Conservation (phyloP, 2,113 vertebrate genomes). For the Sylvicapra grimmia region DNA sequence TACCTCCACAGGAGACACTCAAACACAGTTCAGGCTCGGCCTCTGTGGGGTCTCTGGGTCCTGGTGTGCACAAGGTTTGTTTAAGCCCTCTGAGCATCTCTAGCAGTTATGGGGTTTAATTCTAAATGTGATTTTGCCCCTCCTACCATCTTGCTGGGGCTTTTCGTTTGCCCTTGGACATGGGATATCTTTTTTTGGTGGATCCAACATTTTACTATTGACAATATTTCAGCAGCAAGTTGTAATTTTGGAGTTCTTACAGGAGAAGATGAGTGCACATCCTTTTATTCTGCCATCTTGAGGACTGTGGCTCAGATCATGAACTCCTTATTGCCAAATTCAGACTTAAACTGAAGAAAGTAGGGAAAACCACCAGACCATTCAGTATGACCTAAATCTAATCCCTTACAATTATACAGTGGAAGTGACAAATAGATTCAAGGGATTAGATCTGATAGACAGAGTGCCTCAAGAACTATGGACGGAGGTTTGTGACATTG, state of each 20-base stretch:
- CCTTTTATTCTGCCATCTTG: background rate
- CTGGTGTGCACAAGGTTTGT: background rate
- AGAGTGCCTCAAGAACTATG: background rate
- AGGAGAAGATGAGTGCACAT: background rate
- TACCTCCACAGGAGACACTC: background rate
- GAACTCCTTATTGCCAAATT: background rate
- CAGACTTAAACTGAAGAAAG: background rate
- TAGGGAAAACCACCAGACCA: background rate
- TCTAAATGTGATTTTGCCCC: background rate
- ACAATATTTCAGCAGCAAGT: background rate
- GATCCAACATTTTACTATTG: background rate
- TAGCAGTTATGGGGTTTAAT: background rate
- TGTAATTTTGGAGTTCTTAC: background rate
- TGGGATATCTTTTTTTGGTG: background rate
- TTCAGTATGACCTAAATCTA: background rate
- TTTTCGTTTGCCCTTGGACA: background rate
- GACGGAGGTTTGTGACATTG: fast-evolving
- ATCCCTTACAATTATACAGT: background rate
- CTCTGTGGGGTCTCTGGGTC: background rate
- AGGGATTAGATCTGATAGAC: background rate
- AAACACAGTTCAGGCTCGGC: background rate
- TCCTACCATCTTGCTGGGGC: background rate
- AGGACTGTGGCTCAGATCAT: background rate
- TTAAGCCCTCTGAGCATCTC: background rate
- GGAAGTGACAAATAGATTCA: background rate